These are phyloP conservation scores for Ophthalmolycus amberensis DNA, from an alignment of 2,113 vertebrate species.

Conservation along the genomic window DNA sequence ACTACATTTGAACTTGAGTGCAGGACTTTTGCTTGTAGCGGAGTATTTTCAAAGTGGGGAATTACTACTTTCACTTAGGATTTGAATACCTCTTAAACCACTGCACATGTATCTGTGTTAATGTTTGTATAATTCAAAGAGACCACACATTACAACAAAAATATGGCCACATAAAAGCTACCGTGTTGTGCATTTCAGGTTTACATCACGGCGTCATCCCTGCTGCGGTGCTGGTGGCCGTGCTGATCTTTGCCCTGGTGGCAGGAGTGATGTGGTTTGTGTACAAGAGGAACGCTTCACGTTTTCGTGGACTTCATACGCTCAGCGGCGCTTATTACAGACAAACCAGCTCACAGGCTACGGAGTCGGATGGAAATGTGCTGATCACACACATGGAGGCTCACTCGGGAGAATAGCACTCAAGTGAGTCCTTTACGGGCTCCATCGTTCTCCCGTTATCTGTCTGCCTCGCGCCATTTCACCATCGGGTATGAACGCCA, in stretches of 20 bases:
- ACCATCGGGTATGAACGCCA: constrained; percentile 32
- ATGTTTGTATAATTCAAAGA: background rate
- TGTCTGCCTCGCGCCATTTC: constrained; percentile 19
- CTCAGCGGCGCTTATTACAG: constrained; percentile 84
- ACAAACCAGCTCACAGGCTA: constrained; percentile 80
- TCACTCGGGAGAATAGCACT: constrained; percentile 78
- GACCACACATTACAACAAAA: background rate
- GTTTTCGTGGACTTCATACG: constrained; percentile 79
- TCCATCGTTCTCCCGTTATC: background rate
- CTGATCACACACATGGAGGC: constrained; percentile 90
- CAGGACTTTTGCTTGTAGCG: background rate
- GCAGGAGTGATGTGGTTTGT: constrained; percentile 82
- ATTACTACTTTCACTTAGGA: background rate
- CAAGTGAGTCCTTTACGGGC: background rate
- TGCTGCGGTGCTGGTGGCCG: constrained; percentile 80
- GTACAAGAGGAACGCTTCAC: constrained; percentile 81
- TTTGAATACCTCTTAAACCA: background rate
- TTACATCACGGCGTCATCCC: constrained; percentile 80
- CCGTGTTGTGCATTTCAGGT: constrained; percentile 79
- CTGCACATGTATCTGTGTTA: background rate
- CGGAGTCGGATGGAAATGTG: constrained; percentile 89
- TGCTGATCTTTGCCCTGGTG: constrained; percentile 83
- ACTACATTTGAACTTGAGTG: background rate
- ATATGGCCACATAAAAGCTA: background rate
- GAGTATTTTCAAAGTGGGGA: background rate